Evolutionary conservation across 2,888 invertebrate species (phyloP), one percentile per base, ranked within the genome.

Genomic region (Branchinecta sandiegonensis): DNA sequence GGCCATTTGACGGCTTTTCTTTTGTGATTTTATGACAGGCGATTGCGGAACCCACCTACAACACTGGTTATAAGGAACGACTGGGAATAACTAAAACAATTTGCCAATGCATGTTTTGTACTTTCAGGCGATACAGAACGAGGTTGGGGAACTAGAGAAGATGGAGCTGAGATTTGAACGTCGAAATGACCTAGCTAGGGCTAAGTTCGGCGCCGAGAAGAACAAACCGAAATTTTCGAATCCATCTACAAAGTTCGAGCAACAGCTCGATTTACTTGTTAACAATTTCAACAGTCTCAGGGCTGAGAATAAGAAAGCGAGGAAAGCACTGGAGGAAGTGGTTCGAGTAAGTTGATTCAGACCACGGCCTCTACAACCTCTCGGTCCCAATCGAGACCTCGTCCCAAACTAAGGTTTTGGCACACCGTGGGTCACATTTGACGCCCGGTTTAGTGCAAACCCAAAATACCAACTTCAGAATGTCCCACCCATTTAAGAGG

Each of bases 261-360:
- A 56, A 10, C 63, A 56, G 23, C 23, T 56, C 23, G 63, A 56
- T 23, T 23, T 17, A 56, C 63, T 56, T 10, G 10, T 56, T 17
- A 56, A 56, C 63, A 56, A 56, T 9, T 56, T 56, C 63, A 56
- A 56, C 10, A 56, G 63, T 9, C 23, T 56, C 14, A 56, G 63
- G 23, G 63, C 14, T 1, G 63, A 56, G 23, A 56, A 56, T 56
- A 17, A 17, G 9, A 56, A 11, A 9, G 63, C 63, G 23, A 56
- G 63, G 23, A 56, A n/a, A 56, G 23, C n/a, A 56, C 63, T 56
- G 10, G 63, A 56, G 23, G 63, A 56, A 56, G 23, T 56, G 9
- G 23, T 56, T 56, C 23, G 8, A 23, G 63, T 56, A 56, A 56
- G 63, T 37, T 37, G 37, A 37, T 37, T 37, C 37, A 37, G 6